Evolutionary conservation across 2,113 vertebrate genomes (phyloP), one percentile per base, ranked within the genome.

Genomic region (Myiagra hebetior): DNA sequence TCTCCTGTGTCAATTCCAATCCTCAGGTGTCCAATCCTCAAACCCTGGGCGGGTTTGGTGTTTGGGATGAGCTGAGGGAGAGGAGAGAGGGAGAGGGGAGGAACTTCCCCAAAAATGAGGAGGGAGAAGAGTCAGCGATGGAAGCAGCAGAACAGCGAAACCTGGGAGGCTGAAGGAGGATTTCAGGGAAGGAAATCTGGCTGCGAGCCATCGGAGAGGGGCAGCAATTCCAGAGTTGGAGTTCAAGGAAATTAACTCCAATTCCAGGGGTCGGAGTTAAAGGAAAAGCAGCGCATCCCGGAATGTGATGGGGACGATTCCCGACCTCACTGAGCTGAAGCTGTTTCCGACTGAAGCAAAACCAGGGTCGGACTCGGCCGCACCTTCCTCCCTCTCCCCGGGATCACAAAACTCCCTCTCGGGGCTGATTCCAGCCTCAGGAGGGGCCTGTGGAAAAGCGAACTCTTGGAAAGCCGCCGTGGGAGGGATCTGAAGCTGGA

Each of bases 1-100:
- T 42, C 42, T 17, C 44, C 18, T 4, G 17, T 44, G 44, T 44
- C 44, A 26, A 1, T 56, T 47, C 77, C 53, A 11, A 33, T 21
- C 12, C 41, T 47, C 33, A 24, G 10, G 30, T 2, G 62, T 3
- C 20, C 63, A 37, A 4, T 10, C 15, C n/a, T 11, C 13, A 28
- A 47, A 4, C 2, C 26, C 41, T 4, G 16, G 19, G 24, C 0
- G 5, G 31, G n/a, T 49, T 53, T 2, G 0, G 65, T 15, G 39
- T 21, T 56, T 8, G 47, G 35, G 84, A 28, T 12, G 46, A 55
- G 68, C 31, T 13, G 30, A 39, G 78, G 35, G 52, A 2, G 4
- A 49, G 35, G 47, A 31, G 47, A 6, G 35, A 39, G 55, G 19
- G 53, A n/a, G 12, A 44, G 21, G 67, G 3, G 39, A 10, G 28